Conservation (phyloP, 2,113 vertebrate species). For the Naja naja region DNA sequence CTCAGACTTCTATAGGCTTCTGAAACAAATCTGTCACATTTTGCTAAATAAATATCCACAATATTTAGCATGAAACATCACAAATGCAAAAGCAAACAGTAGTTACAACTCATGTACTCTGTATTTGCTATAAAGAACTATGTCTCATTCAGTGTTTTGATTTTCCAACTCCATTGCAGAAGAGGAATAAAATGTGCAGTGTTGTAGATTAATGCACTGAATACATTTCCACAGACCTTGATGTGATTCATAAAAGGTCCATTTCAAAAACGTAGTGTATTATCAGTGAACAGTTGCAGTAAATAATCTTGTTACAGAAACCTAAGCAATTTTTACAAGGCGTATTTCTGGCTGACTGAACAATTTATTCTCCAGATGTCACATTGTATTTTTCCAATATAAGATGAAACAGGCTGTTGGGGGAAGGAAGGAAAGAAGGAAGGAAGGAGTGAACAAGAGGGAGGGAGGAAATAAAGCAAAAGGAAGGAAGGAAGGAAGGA, state of each 20-base stretch:
- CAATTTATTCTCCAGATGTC: constrained; percentile 85
- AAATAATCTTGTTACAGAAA: constrained; percentile 88
- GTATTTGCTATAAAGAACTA: constrained; percentile 52
- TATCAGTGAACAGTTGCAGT: constrained; percentile 82
- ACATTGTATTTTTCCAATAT: constrained; percentile 84
- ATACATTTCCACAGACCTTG: constrained; percentile 80
- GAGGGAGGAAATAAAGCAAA: neutral
- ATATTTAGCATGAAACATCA: constrained; percentile 58
- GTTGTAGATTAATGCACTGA: constrained; percentile 80
- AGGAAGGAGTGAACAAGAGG: neutral
- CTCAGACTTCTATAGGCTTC: constrained; percentile 57
- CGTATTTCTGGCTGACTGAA: constrained; percentile 84
- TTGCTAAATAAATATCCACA: constrained; percentile 73
- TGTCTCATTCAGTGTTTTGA: constrained; percentile 78
- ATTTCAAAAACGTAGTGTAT: constrained; percentile 81
- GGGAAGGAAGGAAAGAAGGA: neutral
- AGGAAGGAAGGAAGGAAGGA: neutral
- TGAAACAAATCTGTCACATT: constrained; percentile 60
- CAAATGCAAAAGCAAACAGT: constrained; percentile 4
- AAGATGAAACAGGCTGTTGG: constrained; percentile 75
- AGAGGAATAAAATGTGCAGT: constrained; percentile 75
- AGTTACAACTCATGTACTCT: neutral
- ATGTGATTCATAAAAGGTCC: constrained; percentile 85
- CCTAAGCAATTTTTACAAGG: constrained; percentile 86
- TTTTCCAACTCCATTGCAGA: constrained; percentile 76